Percentiles rank a stretch among this genome's conserved stretches.
Evolutionary conservation across 2,888 invertebrate genomes (phyloP).

Genomic region (Smittia aterrima): DNA sequence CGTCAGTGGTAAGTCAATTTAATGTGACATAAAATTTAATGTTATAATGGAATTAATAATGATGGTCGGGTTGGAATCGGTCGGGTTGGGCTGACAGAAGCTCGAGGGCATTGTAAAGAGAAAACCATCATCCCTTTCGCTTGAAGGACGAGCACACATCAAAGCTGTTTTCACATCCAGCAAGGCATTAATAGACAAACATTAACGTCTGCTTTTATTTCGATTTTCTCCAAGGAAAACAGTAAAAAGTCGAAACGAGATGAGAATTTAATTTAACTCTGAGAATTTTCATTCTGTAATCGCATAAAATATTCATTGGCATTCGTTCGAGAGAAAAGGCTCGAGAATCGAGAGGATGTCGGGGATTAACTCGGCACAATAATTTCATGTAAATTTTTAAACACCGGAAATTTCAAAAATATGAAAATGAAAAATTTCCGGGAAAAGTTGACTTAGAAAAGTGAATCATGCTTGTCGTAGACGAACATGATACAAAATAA

Average conservation of each 20-base stretch:
- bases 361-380: background rate
- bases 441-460: background rate
- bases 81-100: background rate
- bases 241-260: constrained; percentile 1
- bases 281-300: constrained; percentile 3
- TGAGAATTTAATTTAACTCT: constrained; percentile 8
- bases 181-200: background rate
- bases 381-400: constrained; percentile 24
- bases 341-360: background rate
- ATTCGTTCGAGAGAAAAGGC: background rate
- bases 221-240: background rate
- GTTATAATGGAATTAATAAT: constrained; percentile 36
- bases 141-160: background rate
- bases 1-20: constrained; percentile 11
- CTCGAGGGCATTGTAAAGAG: background rate
- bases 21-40: constrained; percentile 35
- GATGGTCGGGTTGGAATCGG: background rate
- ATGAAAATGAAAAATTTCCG: background rate
- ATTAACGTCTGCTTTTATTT: constrained; percentile 5
- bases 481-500: background rate
- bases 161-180: constrained; percentile 3
- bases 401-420: constrained; percentile 35
- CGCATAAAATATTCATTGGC: constrained; percentile 8
- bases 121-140: background rate
- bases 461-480: background rate